These are phyloP conservation scores for Cyaniris semiargus DNA, from an alignment of 2,888 invertebrate species.

Conservation along the genomic window DNA sequence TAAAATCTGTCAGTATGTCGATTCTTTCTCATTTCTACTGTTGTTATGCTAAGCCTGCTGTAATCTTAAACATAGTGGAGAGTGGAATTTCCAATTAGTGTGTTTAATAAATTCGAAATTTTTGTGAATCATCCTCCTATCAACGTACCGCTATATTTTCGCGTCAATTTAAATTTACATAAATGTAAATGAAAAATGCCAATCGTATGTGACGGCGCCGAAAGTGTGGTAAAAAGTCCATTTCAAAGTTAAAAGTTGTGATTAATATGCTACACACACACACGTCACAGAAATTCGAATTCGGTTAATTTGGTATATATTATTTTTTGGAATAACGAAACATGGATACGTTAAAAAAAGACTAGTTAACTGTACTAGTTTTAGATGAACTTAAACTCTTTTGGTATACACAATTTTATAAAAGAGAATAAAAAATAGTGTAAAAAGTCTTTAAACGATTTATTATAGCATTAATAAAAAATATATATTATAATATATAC, in stretches of 20 bases:
- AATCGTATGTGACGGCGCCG: background rate
- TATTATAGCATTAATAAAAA: background rate
- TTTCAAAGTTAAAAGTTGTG: background rate
- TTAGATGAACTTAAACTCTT: no score
- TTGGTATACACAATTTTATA: no score
- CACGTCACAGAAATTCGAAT: background rate
- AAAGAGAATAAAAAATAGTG: background rate
- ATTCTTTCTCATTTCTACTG: no score
- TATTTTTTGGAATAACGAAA: background rate
- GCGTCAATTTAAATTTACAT: background rate
- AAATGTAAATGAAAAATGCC: slow-evolving; percentile 4
- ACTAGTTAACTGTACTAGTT: no score
- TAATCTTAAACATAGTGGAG: no score
- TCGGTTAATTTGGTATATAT: background rate
- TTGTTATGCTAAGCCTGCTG: no score
- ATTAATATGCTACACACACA: background rate
- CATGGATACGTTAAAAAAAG: no score
- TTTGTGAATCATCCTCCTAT: background rate
- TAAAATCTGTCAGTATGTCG: no score
- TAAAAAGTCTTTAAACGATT: no score
- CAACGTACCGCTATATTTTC: background rate
- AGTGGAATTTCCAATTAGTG: background rate
- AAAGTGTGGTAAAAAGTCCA: background rate
- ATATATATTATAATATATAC: no score
- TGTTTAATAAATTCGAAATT: background rate